Evolutionary conservation across 1,140 invertebrate species (phyloP).

Genomic region (Pteromalus puparum): DNA sequence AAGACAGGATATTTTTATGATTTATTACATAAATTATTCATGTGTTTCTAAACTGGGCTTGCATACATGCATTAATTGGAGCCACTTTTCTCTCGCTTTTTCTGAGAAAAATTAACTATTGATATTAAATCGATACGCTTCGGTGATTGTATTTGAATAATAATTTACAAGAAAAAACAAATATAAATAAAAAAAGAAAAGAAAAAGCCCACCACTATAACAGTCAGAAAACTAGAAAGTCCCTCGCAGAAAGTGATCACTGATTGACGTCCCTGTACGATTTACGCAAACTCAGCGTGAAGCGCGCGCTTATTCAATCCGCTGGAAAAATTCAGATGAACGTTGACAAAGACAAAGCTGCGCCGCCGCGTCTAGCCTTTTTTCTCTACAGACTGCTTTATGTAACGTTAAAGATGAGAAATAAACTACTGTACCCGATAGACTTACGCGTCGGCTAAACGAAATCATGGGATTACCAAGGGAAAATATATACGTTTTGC

Average conservation of each 20-base stretch:
- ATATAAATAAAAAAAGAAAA: neutral
- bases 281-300: slow-evolving; percentile 15
- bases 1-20: too few relatives aligned
- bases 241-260: neutral
- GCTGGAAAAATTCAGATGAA: slow-evolving; percentile 7
- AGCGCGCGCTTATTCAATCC: neutral
- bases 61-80: too few relatives aligned
- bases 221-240: slow-evolving; percentile 24
- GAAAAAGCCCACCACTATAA: neutral
- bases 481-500: too few relatives aligned
- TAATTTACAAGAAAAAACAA: neutral
- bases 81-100: too few relatives aligned
- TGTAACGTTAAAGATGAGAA: neutral
- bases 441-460: too few relatives aligned
- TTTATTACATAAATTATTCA: too few relatives aligned
- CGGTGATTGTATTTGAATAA: too few relatives aligned
- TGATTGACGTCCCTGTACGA: slow-evolving; percentile 28
- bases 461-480: too few relatives aligned
- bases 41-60: too few relatives aligned
- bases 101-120: too few relatives aligned
- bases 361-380: neutral
- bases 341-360: slow-evolving; percentile 14
- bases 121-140: too few relatives aligned
- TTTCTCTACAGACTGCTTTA: slow-evolving; percentile 9
- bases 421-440: neutral